Evolutionary conservation across 1,140 invertebrate species (phyloP).

Genomic region (Lepidurus couesii): DNA sequence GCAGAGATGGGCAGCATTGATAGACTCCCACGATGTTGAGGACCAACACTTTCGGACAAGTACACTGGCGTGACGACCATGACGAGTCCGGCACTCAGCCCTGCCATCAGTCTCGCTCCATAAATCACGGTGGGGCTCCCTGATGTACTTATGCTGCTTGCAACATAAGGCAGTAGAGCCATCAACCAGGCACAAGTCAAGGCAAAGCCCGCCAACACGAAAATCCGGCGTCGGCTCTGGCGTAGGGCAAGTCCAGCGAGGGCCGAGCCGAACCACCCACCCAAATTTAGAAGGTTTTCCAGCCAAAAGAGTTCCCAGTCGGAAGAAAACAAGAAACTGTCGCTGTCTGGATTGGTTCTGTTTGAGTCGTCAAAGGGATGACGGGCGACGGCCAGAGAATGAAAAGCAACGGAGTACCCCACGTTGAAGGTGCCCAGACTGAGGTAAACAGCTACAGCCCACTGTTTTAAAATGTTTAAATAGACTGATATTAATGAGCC

Average conservation of each 20-base stretch:
- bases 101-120: slow-evolving; percentile 19
- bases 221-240: slow-evolving; percentile 24
- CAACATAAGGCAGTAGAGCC: slow-evolving; percentile 31
- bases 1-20: slow-evolving; percentile 31
- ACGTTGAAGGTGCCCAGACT: slow-evolving; percentile 32
- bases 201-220: slow-evolving; percentile 24
- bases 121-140: slow-evolving; percentile 2
- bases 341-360: not conserved
- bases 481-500: slow-evolving; percentile 22
- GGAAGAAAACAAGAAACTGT: not conserved
- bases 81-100: slow-evolving; percentile 31
- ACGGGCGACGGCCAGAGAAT: slow-evolving; percentile 21
- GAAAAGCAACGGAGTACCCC: slow-evolving; percentile 30
- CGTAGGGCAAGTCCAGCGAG: slow-evolving; percentile 25
- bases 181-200: slow-evolving; percentile 30
- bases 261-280: slow-evolving; percentile 27
- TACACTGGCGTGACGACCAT: slow-evolving; percentile 33
- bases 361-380: slow-evolving; percentile 2
- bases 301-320: slow-evolving; percentile 23
- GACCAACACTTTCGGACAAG: slow-evolving; percentile 30
- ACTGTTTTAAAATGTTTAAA: not conserved
- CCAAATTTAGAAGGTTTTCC: slow-evolving; percentile 29
- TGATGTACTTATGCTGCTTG: not conserved
- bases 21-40: slow-evolving; percentile 29
- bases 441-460: slow-evolving; percentile 8